Evolutionary conservation across 2,888 invertebrate genomes (phyloP), one percentile per base, ranked within the genome.

Genomic region (Pandemis cinnamomeana): DNA sequence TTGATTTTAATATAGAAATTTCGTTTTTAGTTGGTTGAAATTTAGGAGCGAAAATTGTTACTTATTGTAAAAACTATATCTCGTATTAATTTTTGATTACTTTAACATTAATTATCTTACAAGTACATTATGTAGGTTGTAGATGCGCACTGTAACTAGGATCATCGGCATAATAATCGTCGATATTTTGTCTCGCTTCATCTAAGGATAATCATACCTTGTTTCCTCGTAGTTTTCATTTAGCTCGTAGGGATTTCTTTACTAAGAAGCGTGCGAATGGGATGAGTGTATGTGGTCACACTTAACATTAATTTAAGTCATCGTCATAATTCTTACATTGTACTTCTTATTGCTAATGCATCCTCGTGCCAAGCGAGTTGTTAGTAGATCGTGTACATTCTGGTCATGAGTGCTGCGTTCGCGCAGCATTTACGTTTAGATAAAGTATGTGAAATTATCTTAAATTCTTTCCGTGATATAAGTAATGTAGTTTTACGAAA

Each of bases 31-130:
- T 91, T 89, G 82, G 84, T 90, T 84, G 78, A 87, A 87, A 85
- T 88, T 89, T 91, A 89, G 89, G 83, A 84, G 80, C 87, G 80
- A 87, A 91, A 91, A 91, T 91, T 93, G 92, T 92, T 93, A 90
- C 80, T 86, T 90, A 91, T 88, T 89, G 82, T 87, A 84, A 87
- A 82, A 84, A 82, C 86, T 90, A 89, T 90, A 89, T 87, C 85
- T 80, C 84, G 80, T 87, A 88, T 84, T 85, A 84, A 78, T 89
- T 88, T 86, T 85, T 84, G 82, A 85, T 85, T 84, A 83, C 83
- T 86, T 85, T 80, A 79, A 80, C 83, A 83, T 81, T 81, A 83
- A 86, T 83, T 87, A 85, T 84, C 83, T 82, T 86, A 85, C 86
- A 89, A 84, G 84, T 81, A 87, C 84, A 82, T 85, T 79, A 83